Conservation (phyloP, 2,888 invertebrate genomes). For the Luffia ferchaultella region DNA sequence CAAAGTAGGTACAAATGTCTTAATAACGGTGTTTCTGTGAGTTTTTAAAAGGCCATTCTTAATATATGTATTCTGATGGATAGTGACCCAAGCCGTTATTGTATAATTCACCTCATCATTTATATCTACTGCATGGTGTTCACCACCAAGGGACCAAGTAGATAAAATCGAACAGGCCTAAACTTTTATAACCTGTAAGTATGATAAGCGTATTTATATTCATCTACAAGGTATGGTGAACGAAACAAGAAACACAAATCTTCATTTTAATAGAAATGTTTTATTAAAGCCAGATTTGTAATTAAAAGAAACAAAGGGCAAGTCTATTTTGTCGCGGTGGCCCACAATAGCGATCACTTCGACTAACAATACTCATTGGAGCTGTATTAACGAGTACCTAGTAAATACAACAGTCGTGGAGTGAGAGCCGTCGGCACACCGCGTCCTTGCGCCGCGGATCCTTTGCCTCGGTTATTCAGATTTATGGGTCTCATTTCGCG, state of each 20-base stretch:
- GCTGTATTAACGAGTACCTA: not conserved
- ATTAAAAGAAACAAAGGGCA: not conserved
- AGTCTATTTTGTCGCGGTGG: not conserved
- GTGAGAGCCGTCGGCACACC: not conserved
- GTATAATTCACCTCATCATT: not conserved
- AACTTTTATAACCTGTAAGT: not conserved
- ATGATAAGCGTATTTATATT: not conserved
- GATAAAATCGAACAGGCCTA: too few relatives aligned
- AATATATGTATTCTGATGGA: not conserved
- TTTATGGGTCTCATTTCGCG: slow-evolving; percentile 3
- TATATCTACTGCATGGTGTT: too few relatives aligned
- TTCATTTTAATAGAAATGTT: not conserved
- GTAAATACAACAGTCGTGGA: not conserved
- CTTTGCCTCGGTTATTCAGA: slow-evolving; percentile 1
- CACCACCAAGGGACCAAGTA: too few relatives aligned
- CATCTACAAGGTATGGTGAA: not conserved
- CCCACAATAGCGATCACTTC: not conserved
- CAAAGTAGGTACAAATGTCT: too few relatives aligned
- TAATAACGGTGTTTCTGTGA: too few relatives aligned
- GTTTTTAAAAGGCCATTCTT: too few relatives aligned
- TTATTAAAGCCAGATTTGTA: not conserved
- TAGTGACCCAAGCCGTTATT: not conserved
- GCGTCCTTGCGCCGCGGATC: not conserved
- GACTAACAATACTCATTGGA: not conserved
- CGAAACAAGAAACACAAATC: not conserved